Evolutionary conservation across 1,140 invertebrate species (phyloP), one percentile per base, ranked within the genome.

Genomic region (Thaumetopoea pityocampa): DNA sequence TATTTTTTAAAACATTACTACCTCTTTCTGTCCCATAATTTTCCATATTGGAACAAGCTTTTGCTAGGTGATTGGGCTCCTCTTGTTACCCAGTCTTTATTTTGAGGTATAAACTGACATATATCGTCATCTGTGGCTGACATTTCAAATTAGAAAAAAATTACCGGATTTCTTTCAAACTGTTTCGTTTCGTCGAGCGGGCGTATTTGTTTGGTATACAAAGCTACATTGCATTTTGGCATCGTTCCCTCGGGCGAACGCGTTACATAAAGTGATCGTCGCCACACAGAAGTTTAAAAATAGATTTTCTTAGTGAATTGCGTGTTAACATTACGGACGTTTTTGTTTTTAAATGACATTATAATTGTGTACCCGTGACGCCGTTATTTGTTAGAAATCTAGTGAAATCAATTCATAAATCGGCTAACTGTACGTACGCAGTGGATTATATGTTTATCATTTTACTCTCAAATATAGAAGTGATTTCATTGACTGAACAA

Each of bases 281-380:
- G 68, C 57, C 64, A 29, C 55, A 74, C 65, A 74, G 74, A 70
- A 77, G 57, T 66, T 57, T 81, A 84, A 77, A 84, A 84, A 84
- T 84, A 84, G 80, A 84, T 49, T 70, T 68, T 62, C 51, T 60
- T 47, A 73, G 67, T 78, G 77, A 78, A 65, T 81, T 77, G 72
- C 74, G 61, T 59, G 65, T 69, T 78, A 64, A 40, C 19, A 26
- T 26, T 35, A 48, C 48, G 43, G 71, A 68, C 71, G 72, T 78
- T 78, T 83, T 81, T 80, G 77, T 80, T 84, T 79, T 77, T 64
- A 68, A 66, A 57, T 79, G 72, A 83, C 79, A 78, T 59, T n/a
- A n/a, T n/a, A n/a, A n/a, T n/a, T n/a, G 76, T 67, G 73, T 79
- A 71, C 42, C 27, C 49, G 64, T 48, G 51, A 65, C 45, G 50